Base-by-base conservation (phyloP, 2,888 invertebrate species). In the Dioctria rufipes region DNA sequence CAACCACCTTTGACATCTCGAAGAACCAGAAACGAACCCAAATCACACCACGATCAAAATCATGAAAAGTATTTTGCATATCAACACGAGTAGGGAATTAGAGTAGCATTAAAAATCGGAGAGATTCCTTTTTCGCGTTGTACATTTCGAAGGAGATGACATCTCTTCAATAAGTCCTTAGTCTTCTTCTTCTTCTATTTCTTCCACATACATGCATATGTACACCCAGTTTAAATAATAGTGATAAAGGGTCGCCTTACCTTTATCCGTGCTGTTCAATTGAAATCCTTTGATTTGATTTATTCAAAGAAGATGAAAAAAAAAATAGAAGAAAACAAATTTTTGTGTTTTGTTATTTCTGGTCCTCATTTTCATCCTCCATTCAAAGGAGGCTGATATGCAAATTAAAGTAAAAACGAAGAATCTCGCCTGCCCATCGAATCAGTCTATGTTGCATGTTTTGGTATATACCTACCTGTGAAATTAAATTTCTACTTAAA, bases 271-370 rank as follows among this genome's bases (percentile, higher is more conserved):
- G 25, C 37, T 67, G 67, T 67, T 67, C 67, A 67, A 67, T 67
- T 67, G 67, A 67, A 25, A 49, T 43, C 46, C 67, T 67, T 67
- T 67, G 67, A 67, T 67, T 67, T 67, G 65, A 67, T 67, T 46
- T 43, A 67, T 67, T 65, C 9, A 67, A 46, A 67, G 37, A 25
- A 25, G 25, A 25, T 25, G 25, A 25, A 25, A 25, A 25, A 25
- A 25, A n/a, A 25, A 25, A 25, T 0, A 25, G 25, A 25, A 25
- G 25, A 25, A 25, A 25, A 25, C 25, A 65, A 40, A 65, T 42
- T 37, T 8, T 5, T 40, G n/a, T n/a, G n/a, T 65, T 60, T 65
- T 65, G 5, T 65, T 65, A 40, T 65, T 3, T 65, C 65, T 40
- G 39, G 65, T 40, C 65, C 65, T 65, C 25, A 25, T 25, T 25